Evolutionary conservation across 2,888 invertebrate species (phyloP).

Genomic region (Cordylochernes scorpioides): DNA sequence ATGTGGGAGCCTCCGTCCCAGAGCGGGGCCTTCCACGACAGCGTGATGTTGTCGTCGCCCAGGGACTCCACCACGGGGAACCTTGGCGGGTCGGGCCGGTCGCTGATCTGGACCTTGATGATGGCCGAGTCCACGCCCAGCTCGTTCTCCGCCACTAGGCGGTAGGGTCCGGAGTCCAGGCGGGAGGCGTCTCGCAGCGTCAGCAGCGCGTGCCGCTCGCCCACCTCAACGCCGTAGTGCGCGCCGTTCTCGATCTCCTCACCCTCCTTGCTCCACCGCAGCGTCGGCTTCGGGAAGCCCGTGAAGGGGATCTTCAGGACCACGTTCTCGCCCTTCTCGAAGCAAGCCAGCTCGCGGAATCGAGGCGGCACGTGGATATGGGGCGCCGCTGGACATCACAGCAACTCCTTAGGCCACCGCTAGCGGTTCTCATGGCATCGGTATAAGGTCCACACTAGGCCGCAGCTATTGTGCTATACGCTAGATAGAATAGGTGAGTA

Average conservation of each 20-base stretch:
- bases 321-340: constrained; percentile 92
- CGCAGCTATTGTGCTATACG: no score
- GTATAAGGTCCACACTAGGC: no score
- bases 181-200: constrained; percentile 82
- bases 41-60: constrained; percentile 55
- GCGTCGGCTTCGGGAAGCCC: constrained; percentile 78
- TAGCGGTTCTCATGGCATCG: no score
- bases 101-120: constrained; percentile 74
- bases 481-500: no score
- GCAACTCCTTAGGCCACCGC: no score
- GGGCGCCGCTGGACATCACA: constrained; percentile 87
- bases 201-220: constrained; percentile 74
- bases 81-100: constrained; percentile 85
- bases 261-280: constrained; percentile 78
- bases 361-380: constrained; percentile 89
- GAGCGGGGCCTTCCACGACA: constrained; percentile 77
- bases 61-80: constrained; percentile 63
- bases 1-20: constrained; percentile 95
- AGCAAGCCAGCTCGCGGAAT: constrained; percentile 86
- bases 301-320: constrained; percentile 94
- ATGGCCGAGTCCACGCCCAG: constrained; percentile 78
- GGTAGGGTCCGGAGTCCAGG: constrained; percentile 80
- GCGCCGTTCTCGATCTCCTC: constrained; percentile 72
- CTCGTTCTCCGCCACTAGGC: constrained; percentile 81
- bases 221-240: constrained; percentile 56